A percentile compares a stretch with the other conserved stretches of the same genome.
phyloP scores from a whole-genome alignment of 2,888 invertebrate genomes.

The Caenorhabditis parvicauda region DNA sequence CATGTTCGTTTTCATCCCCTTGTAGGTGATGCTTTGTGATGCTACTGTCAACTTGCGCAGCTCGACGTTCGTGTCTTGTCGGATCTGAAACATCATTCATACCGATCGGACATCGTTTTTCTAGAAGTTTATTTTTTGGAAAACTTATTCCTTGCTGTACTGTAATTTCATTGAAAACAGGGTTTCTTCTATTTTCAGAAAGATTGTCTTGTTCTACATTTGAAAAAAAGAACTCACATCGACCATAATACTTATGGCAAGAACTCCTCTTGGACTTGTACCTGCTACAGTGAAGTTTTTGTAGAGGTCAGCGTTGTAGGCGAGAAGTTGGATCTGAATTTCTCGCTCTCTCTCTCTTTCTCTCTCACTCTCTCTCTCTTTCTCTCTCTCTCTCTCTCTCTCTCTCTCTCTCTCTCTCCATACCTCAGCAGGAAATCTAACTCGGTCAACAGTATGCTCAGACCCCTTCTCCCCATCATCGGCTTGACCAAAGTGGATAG shows the following conservation, averaged over 20 bases:
- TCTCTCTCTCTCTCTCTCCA: no score
- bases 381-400: no score
- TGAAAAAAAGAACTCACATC: conserved; percentile 72
- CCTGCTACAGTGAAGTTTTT: conserved; percentile 91
- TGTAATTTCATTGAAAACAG: not conserved
- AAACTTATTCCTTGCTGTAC: not conserved
- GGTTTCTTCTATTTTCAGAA: not conserved
- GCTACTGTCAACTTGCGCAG: conserved; percentile 86
- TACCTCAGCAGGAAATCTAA: conserved; percentile 95
- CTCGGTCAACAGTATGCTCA: conserved; percentile 92
- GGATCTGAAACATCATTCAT: conserved; percentile 83
- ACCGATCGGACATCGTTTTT: not conserved
- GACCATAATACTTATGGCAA: conserved; percentile 86
- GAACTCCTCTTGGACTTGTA: conserved; percentile 88
- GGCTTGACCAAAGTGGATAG: conserved; percentile 82
- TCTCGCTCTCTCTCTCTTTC: no score
- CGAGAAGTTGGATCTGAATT: conserved; percentile 92
- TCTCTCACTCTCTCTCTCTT: conserved; percentile 5
- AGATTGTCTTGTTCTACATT: not conserved
- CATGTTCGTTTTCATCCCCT: not conserved
- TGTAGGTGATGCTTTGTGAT: conserved; percentile 82
- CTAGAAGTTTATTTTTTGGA: not conserved
- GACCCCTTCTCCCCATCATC: conserved; percentile 84
- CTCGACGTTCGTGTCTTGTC: conserved; percentile 86
- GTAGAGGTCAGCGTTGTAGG: conserved; percentile 95